Evolutionary conservation across 2,113 vertebrate species (phyloP), one percentile per base, ranked within the genome.

Genomic region (Peromyscus polionotus): DNA sequence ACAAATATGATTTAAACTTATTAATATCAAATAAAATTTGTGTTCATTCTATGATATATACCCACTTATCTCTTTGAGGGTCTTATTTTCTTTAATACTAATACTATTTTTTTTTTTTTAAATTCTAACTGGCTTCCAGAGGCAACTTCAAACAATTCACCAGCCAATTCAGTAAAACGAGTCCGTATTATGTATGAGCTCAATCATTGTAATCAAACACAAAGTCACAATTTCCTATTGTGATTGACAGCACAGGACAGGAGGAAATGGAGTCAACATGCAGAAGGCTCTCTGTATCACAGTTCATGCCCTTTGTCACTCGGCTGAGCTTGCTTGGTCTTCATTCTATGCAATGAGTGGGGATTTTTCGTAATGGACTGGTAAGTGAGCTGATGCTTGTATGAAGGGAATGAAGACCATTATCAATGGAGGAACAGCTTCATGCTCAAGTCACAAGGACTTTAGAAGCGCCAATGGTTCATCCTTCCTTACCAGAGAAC

Each of bases 111-210:
- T 51, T 51, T 6, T 90, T 79, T 90, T 48, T 31, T 20, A 70
- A 68, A 13, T 57, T 22, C 83, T 67, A 48, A 6, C 28, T 39
- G 4, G 11, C 22, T 72, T 97, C 48, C 9, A 45, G 22, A 81
- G 75, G 6, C 20, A 76, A 95, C 42, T 80, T 94, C 85, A 88
- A 95, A 72, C 75, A 95, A 84, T 67, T 94, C 90, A 90, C 24
- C 13, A 93, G 22, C 16, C 80, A 89, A 80, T 76, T 92, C 20
- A 59, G 36, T 70, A 76, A 81, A 97, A 48, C 5, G 87, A 42
- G 77, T 83, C 0, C 0, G 63, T 80, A 51, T 94, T 68, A 42
- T 20, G 59, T 2, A 77, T 36, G 88, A 81, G 13, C 14, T 91
- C 92, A 93, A 90, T 80, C 22, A 88, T 17, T 90, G 24, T 67